phyloP scores from a whole-genome alignment of 1,140 invertebrate genomes.

The Eciton burchellii region DNA sequence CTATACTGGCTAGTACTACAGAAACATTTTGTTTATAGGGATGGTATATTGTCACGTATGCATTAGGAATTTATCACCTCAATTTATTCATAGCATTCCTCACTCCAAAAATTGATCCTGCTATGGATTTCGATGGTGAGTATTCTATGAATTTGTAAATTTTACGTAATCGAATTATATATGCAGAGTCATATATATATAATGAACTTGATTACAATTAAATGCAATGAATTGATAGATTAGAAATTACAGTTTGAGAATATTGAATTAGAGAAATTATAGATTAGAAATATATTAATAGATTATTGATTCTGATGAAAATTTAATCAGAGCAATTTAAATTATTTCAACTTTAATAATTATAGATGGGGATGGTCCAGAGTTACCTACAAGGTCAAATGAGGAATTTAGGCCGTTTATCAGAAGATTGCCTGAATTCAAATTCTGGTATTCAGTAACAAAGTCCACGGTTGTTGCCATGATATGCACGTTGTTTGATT shows the following conservation, averaged over 20 bases:
- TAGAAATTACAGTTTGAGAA: background rate
- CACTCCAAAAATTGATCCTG: constrained; percentile 99
- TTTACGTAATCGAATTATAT: background rate
- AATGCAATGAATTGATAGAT: background rate
- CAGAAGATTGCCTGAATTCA: constrained; percentile 98
- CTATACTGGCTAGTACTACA: background rate
- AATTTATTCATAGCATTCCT: constrained; percentile 99
- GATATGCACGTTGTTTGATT: constrained; percentile 98
- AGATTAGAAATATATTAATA: constrained; percentile 1
- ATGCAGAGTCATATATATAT: background rate
- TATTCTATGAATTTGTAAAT: constrained; percentile 20
- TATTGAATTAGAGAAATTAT: background rate
- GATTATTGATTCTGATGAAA: constrained; percentile 5
- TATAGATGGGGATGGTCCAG: constrained; percentile 93
- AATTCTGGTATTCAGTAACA: constrained; percentile 99
- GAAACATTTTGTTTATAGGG: constrained; percentile 89
- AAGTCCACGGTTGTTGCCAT: constrained; percentile 97
- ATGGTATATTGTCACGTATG: constrained; percentile 99
- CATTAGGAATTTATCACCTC: constrained; percentile 99
- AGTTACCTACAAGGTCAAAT: constrained; percentile 96
- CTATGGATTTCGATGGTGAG: constrained; percentile 95
- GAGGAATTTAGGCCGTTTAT: constrained; percentile 99
- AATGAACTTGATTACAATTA: constrained; percentile 14
- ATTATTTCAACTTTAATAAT: constrained; percentile 8
- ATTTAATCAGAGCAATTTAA: background rate